These are phyloP conservation scores for pig (Sus scrofa) DNA, from an alignment of 2,113 vertebrate species.

Conservation along the genomic window DNA sequence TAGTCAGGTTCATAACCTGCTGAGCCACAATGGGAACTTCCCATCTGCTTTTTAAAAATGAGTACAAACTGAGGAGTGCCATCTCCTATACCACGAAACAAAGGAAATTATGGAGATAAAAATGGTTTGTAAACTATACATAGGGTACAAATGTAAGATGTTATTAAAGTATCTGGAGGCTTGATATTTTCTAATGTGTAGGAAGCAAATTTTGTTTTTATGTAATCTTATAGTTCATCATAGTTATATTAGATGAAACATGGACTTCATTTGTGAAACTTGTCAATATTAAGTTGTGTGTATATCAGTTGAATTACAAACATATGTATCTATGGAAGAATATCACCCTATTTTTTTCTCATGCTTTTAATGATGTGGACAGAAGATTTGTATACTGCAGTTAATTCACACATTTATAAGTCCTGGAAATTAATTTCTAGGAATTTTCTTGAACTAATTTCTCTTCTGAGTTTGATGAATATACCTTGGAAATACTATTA, in stretches of 20 bases:
- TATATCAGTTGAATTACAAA: conserved; percentile 28
- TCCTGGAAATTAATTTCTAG: neutral
- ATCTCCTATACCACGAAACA: neutral
- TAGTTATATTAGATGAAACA: conserved; percentile 29
- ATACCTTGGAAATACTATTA: neutral
- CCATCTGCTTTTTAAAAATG: conserved; percentile 9
- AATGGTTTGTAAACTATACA: neutral
- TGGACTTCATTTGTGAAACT: conserved; percentile 1
- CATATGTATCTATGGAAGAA: neutral
- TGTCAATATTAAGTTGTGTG: neutral
- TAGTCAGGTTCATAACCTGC: too few relatives aligned
- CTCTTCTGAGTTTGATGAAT: neutral
- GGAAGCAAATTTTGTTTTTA: neutral
- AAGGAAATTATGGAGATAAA: conserved; percentile 4
- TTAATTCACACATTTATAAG: conserved; percentile 16
- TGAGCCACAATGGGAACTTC: too few relatives aligned
- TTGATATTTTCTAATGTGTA: conserved; percentile 23
- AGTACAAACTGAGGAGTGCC: neutral
- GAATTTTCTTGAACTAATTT: conserved; percentile 33
- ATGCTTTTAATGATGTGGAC: neutral
- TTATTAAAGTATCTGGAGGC: neutral
- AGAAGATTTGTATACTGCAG: neutral
- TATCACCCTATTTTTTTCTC: neutral
- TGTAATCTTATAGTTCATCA: neutral
- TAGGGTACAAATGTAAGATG: neutral